Evolutionary conservation across 2,113 vertebrate species (phyloP).

Genomic region (Chrysemys picta): DNA sequence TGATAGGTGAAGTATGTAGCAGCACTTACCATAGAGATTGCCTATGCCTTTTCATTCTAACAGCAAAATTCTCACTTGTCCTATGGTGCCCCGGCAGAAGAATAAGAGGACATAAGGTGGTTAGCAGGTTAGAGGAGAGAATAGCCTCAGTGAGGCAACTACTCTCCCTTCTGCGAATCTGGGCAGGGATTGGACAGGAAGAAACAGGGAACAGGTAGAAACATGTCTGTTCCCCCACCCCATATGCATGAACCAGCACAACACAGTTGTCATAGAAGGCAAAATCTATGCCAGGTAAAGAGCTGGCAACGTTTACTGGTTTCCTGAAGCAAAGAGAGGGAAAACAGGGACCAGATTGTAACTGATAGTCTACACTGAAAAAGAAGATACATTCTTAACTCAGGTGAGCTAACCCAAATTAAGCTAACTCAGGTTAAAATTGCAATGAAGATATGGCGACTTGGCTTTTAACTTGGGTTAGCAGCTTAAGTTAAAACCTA

Average conservation of each 20-base stretch:
- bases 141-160: neutral
- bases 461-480: neutral
- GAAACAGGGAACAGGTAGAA: neutral
- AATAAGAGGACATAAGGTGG: conserved; percentile 15
- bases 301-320: neutral
- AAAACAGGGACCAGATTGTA: neutral
- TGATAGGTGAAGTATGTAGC: neutral
- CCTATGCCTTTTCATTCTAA: neutral
- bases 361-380: neutral
- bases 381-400: neutral
- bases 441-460: neutral
- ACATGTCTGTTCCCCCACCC: neutral
- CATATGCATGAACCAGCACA: neutral
- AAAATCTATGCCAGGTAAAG: neutral
- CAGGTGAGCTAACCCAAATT: neutral
- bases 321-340: neutral
- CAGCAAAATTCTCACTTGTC: neutral
- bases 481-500: neutral
- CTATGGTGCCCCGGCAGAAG: rapidly evolving
- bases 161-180: neutral
- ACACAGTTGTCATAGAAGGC: rapidly evolving
- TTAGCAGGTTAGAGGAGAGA: neutral
- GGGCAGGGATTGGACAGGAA: neutral
- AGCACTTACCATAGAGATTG: neutral
- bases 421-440: neutral